phyloP scores from a whole-genome alignment of 1,140 invertebrate species.

The Lanistes nyassanus region DNA sequence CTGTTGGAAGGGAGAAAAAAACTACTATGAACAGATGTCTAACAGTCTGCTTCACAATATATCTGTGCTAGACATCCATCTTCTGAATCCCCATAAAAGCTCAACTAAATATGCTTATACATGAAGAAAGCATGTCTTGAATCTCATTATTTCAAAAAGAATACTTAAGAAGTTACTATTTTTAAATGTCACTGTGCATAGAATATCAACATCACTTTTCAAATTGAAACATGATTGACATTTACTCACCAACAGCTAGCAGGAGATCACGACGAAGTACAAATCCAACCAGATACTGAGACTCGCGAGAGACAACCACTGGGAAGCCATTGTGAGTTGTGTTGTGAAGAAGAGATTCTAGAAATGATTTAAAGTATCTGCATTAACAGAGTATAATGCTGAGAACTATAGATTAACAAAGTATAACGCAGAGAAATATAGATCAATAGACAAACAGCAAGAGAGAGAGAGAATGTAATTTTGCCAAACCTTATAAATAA shows the following conservation, averaged over 20 bases:
- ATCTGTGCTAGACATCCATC: too few species aligned
- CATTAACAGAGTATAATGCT: not conserved
- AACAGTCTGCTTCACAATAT: not conserved
- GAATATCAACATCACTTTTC: too few species aligned
- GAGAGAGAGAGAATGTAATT: too few species aligned
- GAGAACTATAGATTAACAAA: not conserved
- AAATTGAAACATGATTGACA: not conserved
- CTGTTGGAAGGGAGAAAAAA: slow-evolving; percentile 59
- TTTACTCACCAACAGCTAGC: slow-evolving; percentile 84
- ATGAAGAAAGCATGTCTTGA: not conserved
- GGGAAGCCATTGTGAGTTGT: slow-evolving; percentile 99
- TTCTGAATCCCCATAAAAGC: too few species aligned
- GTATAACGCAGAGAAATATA: not conserved
- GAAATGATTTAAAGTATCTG: slow-evolving; percentile 16
- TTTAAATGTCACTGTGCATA: not conserved
- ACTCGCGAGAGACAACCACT: slow-evolving; percentile 94
- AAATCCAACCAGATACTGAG: slow-evolving; percentile 97
- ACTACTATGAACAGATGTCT: not conserved
- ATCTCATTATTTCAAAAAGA: too few species aligned
- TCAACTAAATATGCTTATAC: too few species aligned
- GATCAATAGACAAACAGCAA: too few species aligned
- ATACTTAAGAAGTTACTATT: too few species aligned
- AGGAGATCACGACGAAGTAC: slow-evolving; percentile 92
- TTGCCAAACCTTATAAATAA: too few species aligned
- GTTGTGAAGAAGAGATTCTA: slow-evolving; percentile 88